These are phyloP conservation scores for Drosophila repletoides DNA, from an alignment of 1,140 invertebrate genomes.

Conservation along the genomic window DNA sequence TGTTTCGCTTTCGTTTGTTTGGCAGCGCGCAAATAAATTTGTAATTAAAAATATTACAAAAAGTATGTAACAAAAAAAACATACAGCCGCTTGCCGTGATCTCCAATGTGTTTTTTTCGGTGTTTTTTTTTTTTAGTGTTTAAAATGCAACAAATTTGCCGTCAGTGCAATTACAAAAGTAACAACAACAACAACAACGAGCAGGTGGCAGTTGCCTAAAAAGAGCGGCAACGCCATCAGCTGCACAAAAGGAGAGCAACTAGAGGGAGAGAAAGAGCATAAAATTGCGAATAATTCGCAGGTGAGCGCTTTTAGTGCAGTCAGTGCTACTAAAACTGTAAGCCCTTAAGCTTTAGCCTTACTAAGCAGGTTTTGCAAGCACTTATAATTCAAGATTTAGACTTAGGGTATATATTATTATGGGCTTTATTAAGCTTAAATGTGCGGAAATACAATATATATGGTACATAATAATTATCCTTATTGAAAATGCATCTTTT, in stretches of 20 bases:
- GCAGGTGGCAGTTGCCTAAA: slow-evolving; percentile 25
- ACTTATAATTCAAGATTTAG: slow-evolving; percentile 6
- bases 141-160: slow-evolving; percentile 31
- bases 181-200: slow-evolving; percentile 14
- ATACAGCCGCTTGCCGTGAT: slow-evolving; percentile 2
- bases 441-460: too few relatives aligned
- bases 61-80: background rate
- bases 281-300: background rate
- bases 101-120: background rate
- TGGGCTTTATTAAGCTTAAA: too few relatives aligned
- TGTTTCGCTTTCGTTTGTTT: slow-evolving; percentile 41
- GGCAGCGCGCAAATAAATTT: slow-evolving; percentile 17
- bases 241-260: background rate
- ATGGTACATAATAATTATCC: too few relatives aligned
- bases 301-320: slow-evolving; percentile 16
- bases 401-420: too few relatives aligned
- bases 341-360: background rate
- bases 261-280: background rate
- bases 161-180: too few relatives aligned
- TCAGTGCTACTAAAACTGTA: slow-evolving; percentile 40
- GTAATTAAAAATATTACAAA: background rate
- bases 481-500: too few relatives aligned
- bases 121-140: slow-evolving; percentile 7
- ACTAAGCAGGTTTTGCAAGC: slow-evolving; percentile 10
- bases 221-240: slow-evolving; percentile 1